Percentiles rank a stretch among this genome's conserved stretches.
Conservation (phyloP, 2,113 vertebrate genomes). For the Albula glossodonta region DNA sequence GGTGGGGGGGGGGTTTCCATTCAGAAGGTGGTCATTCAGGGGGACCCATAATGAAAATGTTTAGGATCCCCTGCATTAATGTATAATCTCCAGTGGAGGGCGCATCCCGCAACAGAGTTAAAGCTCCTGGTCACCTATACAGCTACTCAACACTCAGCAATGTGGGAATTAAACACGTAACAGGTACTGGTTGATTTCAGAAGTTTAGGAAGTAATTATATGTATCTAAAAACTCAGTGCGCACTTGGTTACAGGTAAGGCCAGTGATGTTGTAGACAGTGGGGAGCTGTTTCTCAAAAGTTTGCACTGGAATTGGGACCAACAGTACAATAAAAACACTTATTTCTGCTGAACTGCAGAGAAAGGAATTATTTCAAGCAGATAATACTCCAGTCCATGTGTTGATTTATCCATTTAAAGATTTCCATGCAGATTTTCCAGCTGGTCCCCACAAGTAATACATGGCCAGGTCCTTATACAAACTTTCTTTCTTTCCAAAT, state of each 20-base stretch:
- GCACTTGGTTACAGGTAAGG: too few species aligned
- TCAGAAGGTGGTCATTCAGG: too few species aligned
- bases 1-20: background rate
- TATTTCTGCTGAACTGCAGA: conserved; percentile 47
- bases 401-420: conserved; percentile 44
- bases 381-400: conserved; percentile 51
- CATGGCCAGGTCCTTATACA: too few species aligned
- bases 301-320: conserved; percentile 52
- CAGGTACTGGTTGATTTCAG: background rate
- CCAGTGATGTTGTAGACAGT: background rate
- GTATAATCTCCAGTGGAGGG: background rate
- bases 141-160: background rate
- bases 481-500: background rate
- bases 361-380: conserved; percentile 31
- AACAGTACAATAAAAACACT: conserved; percentile 50
- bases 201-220: background rate
- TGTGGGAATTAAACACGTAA: background rate
- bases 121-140: background rate
- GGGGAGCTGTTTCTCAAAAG: conserved; percentile 27
- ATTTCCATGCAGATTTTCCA: conserved; percentile 36
- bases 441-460: too few species aligned
- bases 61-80: background rate
- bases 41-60: background rate
- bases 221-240: too few species aligned
- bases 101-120: background rate